Evolutionary conservation across 2,797 vertebrate genomes (phyloP).

Genomic region (Falco novaeseelandiae): DNA sequence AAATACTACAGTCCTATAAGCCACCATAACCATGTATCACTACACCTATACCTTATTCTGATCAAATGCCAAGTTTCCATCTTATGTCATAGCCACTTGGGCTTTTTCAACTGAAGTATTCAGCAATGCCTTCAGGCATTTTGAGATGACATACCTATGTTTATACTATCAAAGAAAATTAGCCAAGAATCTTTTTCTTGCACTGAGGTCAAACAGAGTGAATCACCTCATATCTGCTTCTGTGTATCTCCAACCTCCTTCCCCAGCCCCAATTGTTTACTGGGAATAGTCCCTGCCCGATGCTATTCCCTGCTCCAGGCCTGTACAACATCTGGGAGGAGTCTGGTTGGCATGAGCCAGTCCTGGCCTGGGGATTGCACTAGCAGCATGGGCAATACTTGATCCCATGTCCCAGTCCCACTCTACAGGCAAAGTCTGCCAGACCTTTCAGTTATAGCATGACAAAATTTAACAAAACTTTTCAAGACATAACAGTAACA

Average conservation of each 20-base stretch:
- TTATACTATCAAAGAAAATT: not conserved
- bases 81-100: not conserved
- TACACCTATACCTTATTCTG: not conserved
- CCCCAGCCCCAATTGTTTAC: not conserved
- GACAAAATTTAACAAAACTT: not conserved
- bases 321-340: not conserved
- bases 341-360: not conserved
- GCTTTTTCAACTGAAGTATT: not conserved
- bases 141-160: not conserved
- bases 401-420: not conserved
- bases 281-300: not conserved
- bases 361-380: not conserved
- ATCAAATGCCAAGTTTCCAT: not conserved
- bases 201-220: not conserved
- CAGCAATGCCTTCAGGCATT: not conserved
- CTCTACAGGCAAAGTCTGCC: not conserved
- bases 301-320: not conserved
- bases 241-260: not conserved
- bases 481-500: not conserved
- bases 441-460: not conserved
- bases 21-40: not conserved
- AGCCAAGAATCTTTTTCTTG: not conserved
- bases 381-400: not conserved
- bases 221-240: not conserved
- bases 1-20: not conserved